Base-by-base conservation (phyloP, 1,140 invertebrate species). In the Drosophila dunni region DNA sequence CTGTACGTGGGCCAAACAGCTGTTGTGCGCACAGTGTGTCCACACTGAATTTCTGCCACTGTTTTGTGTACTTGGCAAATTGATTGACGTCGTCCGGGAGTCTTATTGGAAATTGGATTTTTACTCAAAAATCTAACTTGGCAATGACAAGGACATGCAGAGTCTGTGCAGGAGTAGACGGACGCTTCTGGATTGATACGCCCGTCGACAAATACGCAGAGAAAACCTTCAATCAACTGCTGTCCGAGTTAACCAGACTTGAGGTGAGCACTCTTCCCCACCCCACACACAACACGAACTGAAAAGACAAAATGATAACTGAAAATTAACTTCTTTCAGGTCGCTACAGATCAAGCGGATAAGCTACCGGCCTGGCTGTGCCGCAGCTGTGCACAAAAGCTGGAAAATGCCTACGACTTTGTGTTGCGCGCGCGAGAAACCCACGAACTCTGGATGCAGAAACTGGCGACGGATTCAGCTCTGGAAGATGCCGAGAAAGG, bases 131-230 rank as follows among this genome's bases (percentile, higher is more conserved):
- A 48, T 45, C 62, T 17, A 46, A 24, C 67, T 45, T 10, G 48
- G 61, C 13, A 6, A 88, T 88, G 83, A 75, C 74, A 17, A 64
- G 74, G 65, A 80, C 65, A 17, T 88, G 83, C 45, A 68, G 83
- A 62, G 65, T 83, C 36, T 88, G 83, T 46, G 79, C 58, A 7
- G 62, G 67, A 1, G 36, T 20, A 34, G 67, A 89, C 36, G 85
- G 80, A 6, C 80, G 83, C 10, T 83, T 63, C 67, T 75, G 84
- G 80, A 79, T 88, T 10, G 83, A 89, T 15, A 89, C 80, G 11
- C 80, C 76, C 7, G 64, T 84, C 7, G 64, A 80, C 15, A 84
- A 89, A 36, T 89, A 80, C 15, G 70, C 62, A 0, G 69, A 66
- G 34, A 88, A 88, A 67, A 89, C 83, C 9, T 89, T 78, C 15